Base-by-base conservation (phyloP, 2,113 vertebrate species). In the Onychostoma macrolepis region DNA sequence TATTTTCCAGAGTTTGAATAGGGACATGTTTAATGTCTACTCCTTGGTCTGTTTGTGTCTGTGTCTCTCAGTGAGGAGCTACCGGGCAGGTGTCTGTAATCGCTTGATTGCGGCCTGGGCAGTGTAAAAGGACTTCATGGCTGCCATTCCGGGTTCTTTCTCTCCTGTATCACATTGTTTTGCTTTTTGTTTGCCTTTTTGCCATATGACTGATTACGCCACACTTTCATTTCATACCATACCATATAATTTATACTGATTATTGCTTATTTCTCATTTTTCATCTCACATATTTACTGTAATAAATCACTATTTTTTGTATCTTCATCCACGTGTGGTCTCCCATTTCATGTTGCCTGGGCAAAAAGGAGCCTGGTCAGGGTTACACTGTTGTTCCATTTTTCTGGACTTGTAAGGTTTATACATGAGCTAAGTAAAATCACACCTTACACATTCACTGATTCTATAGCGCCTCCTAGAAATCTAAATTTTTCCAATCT, bases 131-230 rank as follows among this genome's bases (percentile, higher is more conserved):
- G 63, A 65, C 61, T 63, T 63, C 61, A 28, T 28, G 63, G 63
- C 9, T 28, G 63, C 26, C 11, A 28, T 65, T 65, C 63, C 26
- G 26, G 26, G 63, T 28, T 65, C 12, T 11, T 65, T 63, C 61
- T 63, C 61, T 63, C 61, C 9, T 63, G 63, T 65, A 65, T 65
- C 63, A 65, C 63, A 65, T 65, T 28, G 26, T 65, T 65, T 63
- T 63, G 61, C n/a, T 63, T 63, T 63, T 61, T 61, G 58, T 61
- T 61, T 61, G 58, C 58, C 58, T 61, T 61, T 61, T 61, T 61
- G 58, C 19, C 58, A 61, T 24, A 61, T 58, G 53, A 58, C 53
- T 58, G 15, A 58, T 58, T 58, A 58, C 53, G 53, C 53, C 53
- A 58, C 53, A 58, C 53, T 58, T 58, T 58, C 21, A 58, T 58